A percentile compares a stretch with the other conserved stretches of the same genome.
Evolutionary conservation across 2,797 vertebrate genomes (phyloP).

Genomic region (Ctenopoma kingsleyae): DNA sequence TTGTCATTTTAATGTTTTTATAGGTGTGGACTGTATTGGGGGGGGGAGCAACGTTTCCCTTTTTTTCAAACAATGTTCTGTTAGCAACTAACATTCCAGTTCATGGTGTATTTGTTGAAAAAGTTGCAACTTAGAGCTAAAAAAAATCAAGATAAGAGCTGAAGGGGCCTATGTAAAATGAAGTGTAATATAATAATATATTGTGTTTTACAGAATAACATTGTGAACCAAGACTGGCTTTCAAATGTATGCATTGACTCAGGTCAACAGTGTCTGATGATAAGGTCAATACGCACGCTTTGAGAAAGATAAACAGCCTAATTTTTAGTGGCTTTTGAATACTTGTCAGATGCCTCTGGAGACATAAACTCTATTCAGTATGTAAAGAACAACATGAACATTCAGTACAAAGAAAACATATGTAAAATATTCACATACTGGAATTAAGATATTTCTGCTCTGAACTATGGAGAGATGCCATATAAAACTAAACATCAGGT

Average conservation of each 20-base stretch:
- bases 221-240: constrained; percentile 45
- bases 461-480: constrained; percentile 69
- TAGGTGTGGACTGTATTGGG: constrained; percentile 37
- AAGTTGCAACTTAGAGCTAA: constrained; percentile 33
- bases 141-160: constrained; percentile 12
- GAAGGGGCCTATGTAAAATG: constrained; percentile 53
- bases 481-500: constrained; percentile 67
- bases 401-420: constrained; percentile 31
- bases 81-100: constrained; percentile 60
- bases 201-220: constrained; percentile 48
- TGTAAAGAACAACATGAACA: constrained; percentile 29
- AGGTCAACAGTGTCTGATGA: constrained; percentile 39
- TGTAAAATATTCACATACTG: constrained; percentile 38
- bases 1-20: constrained; percentile 46
- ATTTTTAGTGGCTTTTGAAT: constrained; percentile 42
- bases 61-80: constrained; percentile 31
- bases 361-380: constrained; percentile 25
- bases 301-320: constrained; percentile 39
- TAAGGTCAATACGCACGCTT: constrained; percentile 17
- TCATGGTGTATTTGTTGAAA: constrained; percentile 36
- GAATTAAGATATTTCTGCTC: constrained; percentile 47
- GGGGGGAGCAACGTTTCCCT: constrained; percentile 15
- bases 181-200: constrained; percentile 56
- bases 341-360: constrained; percentile 16
- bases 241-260: constrained; percentile 43